phyloP scores from a whole-genome alignment of 1,140 invertebrate genomes.

The Triops longicaudatus region DNA sequence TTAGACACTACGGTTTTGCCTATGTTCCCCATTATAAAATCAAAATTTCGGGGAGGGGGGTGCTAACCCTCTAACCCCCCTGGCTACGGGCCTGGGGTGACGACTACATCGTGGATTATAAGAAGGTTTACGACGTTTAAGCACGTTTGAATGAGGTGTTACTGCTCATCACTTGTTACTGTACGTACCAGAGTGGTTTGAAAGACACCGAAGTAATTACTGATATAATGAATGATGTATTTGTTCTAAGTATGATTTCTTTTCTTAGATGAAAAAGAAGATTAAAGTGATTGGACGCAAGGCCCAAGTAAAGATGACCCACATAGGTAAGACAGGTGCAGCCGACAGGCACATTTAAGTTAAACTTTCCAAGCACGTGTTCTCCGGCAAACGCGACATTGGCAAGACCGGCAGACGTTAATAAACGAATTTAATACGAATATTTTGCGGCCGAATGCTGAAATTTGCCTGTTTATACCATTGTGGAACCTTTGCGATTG shows the following conservation, averaged over 20 bases:
- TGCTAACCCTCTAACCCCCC: no score
- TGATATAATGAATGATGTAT: slow-evolving; percentile 31
- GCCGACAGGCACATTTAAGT: slow-evolving; percentile 89
- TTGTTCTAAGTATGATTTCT: slow-evolving; percentile 13
- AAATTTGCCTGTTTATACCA: no score
- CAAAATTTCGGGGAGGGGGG: no score
- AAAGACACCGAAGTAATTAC: slow-evolving; percentile 66
- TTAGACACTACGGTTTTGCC: no score
- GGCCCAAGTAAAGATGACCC: slow-evolving; percentile 70
- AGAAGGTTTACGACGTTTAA: slow-evolving; percentile 88
- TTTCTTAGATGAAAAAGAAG: slow-evolving; percentile 65
- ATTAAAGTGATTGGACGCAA: slow-evolving; percentile 72
- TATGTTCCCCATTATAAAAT: no score
- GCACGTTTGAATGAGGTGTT: slow-evolving; percentile 51
- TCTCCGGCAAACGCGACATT: slow-evolving; percentile 78
- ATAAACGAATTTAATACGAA: slow-evolving; percentile 31
- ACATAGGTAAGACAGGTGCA: slow-evolving; percentile 87
- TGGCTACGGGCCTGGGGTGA: no score
- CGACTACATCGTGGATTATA: slow-evolving; percentile 90
- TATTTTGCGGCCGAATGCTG: no score
- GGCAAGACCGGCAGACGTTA: slow-evolving; percentile 90
- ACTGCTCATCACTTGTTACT: slow-evolving; percentile 45
- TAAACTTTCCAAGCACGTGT: slow-evolving; percentile 93
- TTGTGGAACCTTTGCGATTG: no score
- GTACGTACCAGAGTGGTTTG: slow-evolving; percentile 73